phyloP scores from a whole-genome alignment of 2,797 vertebrate species.

The Hozukius guyotensis region DNA sequence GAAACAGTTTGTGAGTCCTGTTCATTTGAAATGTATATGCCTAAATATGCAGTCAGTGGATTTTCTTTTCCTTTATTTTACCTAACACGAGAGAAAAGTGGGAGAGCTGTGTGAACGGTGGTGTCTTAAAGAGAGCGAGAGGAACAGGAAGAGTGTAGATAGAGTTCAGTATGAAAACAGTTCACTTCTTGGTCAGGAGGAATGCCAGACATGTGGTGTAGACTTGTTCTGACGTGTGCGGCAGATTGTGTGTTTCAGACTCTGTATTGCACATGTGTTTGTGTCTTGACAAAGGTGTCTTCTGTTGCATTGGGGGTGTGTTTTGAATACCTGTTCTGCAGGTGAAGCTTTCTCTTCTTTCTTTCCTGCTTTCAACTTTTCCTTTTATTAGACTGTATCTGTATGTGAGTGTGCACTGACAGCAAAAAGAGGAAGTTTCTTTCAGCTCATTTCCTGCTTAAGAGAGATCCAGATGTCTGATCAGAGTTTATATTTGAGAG shows the following conservation, averaged over 20 bases:
- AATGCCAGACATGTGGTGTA: constrained; percentile 55
- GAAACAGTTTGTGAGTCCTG: not conserved
- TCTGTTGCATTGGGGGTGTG: constrained; percentile 24
- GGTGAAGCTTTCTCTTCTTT: constrained; percentile 1
- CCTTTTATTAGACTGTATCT: not conserved
- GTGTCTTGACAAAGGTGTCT: constrained; percentile 17
- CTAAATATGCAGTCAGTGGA: not conserved
- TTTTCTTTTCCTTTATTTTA: not conserved
- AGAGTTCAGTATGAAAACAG: not conserved
- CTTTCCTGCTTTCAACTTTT: not conserved
- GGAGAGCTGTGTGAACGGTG: not conserved
- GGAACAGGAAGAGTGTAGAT: not conserved
- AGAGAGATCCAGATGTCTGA: constrained; percentile 18
- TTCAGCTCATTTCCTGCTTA: constrained; percentile 31
- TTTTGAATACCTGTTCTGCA: constrained; percentile 50
- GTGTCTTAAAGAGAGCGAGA: not conserved
- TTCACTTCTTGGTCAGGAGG: constrained; percentile 12
- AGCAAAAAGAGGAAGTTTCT: constrained; percentile 43
- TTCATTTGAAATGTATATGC: not conserved
- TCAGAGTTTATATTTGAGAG: not conserved
- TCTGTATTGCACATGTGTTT: not conserved
- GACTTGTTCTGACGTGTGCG: constrained; percentile 51
- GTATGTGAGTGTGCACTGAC: constrained; percentile 61
- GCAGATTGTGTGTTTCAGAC: not conserved
- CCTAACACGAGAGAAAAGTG: not conserved